These are phyloP conservation scores for Coecobrya sp. DNA, from an alignment of 2,888 invertebrate genomes.

Conservation along the genomic window DNA sequence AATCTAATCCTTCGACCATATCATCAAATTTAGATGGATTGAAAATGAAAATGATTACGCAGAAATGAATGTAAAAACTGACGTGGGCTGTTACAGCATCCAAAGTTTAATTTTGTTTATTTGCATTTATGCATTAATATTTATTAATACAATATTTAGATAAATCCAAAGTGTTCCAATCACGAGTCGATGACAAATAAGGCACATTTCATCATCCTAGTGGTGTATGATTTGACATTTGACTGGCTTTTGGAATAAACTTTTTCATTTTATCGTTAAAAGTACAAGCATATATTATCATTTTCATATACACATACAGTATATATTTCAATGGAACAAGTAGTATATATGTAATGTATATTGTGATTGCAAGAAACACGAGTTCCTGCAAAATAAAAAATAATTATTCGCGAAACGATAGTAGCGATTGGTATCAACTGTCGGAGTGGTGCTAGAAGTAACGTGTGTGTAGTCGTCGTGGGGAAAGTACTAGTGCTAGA, in stretches of 20 bases:
- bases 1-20: too few relatives aligned
- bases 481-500: neutral
- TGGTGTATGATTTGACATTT: slow-evolving; percentile 20
- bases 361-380: slow-evolving; percentile 58
- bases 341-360: neutral
- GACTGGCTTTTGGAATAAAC: neutral
- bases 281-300: neutral
- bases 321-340: too few relatives aligned
- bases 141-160: neutral
- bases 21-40: too few relatives aligned
- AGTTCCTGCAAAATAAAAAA: slow-evolving; percentile 64
- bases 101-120: neutral
- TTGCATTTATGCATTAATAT: neutral
- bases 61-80: neutral
- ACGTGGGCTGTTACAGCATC: neutral
- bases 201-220: slow-evolving; percentile 32
- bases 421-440: neutral
- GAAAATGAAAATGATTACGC: neutral
- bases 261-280: neutral
- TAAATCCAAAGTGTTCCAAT: slow-evolving; percentile 26
- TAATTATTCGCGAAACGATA: slow-evolving; percentile 15
- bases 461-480: neutral
- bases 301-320: neutral
- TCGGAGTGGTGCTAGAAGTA: neutral
- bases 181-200: slow-evolving; percentile 50